These are phyloP conservation scores for Orthosia gothica DNA, from an alignment of 2,888 invertebrate genomes.

Conservation along the genomic window DNA sequence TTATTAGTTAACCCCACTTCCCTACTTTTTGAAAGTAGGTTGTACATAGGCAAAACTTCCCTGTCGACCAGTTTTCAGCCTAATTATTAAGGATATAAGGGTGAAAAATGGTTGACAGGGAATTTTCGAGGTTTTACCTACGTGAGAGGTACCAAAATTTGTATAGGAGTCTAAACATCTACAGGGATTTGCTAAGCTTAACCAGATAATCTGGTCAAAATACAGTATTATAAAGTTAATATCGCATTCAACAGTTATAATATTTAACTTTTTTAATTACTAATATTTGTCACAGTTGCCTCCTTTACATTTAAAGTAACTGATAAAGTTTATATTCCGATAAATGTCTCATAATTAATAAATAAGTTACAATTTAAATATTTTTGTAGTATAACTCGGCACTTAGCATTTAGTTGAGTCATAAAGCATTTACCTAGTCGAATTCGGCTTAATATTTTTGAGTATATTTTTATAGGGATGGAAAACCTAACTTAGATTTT, in stretches of 20 bases:
- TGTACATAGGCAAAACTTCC: not conserved
- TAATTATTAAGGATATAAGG: not conserved
- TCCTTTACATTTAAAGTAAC: slow-evolving; percentile 17
- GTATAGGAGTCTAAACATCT: slow-evolving; percentile 12
- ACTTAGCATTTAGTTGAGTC: slow-evolving; percentile 14
- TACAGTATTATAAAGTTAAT: slow-evolving; percentile 25
- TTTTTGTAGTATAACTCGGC: not conserved
- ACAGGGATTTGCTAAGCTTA: slow-evolving; percentile 6
- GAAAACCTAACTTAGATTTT: slow-evolving; percentile 3
- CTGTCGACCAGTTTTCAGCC: not conserved
- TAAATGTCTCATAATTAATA: slow-evolving; percentile 13
- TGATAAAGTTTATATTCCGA: slow-evolving; percentile 17
- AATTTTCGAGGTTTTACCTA: not conserved
- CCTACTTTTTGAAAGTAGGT: slow-evolving; percentile 8
- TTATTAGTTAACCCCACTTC: not conserved
- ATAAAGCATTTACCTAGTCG: slow-evolving; percentile 3
- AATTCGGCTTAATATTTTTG: not conserved
- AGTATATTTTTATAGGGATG: not conserved
- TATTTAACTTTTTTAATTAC: slow-evolving; percentile 5
- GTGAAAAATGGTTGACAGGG: not conserved
- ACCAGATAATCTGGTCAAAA: slow-evolving; percentile 1
- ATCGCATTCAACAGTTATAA: slow-evolving; percentile 34
- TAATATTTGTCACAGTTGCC: slow-evolving; percentile 32
- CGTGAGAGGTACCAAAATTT: not conserved
- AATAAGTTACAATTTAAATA: not conserved